Evolutionary conservation across 1,140 invertebrate genomes (phyloP).

Genomic region (Araneus ventricosus): DNA sequence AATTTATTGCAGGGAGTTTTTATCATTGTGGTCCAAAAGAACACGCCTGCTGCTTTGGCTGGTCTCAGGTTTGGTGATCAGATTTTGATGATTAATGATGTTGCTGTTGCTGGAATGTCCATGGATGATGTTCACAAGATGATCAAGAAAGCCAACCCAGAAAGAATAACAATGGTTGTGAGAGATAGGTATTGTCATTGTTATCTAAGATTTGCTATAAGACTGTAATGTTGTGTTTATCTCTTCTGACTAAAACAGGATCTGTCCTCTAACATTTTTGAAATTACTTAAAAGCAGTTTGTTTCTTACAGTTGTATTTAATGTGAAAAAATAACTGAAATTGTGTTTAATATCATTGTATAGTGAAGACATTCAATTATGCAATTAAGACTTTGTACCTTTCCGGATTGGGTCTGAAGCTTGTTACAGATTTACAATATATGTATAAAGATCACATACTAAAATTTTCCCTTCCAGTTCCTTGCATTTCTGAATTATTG

Average conservation of each 20-base stretch:
- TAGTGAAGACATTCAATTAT: too few species aligned
- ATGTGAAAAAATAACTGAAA: too few species aligned
- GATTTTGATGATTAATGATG: conserved; percentile 92
- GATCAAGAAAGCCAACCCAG: conserved; percentile 86
- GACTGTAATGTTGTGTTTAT: too few species aligned
- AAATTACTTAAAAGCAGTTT: too few species aligned
- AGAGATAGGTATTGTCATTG: conserved; percentile 86
- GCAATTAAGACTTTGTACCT: background rate
- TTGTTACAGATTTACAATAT: too few species aligned
- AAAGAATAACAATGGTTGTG: conserved; percentile 89
- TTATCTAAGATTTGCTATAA: background rate
- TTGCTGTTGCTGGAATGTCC: conserved; percentile 88
- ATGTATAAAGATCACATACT: too few species aligned
- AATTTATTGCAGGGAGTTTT: conserved; percentile 86
- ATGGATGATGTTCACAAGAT: conserved; percentile 92
- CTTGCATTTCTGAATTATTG: too few species aligned
- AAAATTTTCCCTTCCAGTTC: too few species aligned
- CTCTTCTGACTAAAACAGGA: too few species aligned
- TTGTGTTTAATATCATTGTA: too few species aligned
- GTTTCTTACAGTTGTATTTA: too few species aligned
- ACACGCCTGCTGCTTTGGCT: conserved; percentile 90
- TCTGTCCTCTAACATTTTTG: background rate
- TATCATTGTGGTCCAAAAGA: conserved; percentile 90
- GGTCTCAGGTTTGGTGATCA: conserved; percentile 96
- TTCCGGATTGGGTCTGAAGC: background rate